Base-by-base conservation (phyloP, 2,888 invertebrate species). In the Ephialtes manifestator region DNA sequence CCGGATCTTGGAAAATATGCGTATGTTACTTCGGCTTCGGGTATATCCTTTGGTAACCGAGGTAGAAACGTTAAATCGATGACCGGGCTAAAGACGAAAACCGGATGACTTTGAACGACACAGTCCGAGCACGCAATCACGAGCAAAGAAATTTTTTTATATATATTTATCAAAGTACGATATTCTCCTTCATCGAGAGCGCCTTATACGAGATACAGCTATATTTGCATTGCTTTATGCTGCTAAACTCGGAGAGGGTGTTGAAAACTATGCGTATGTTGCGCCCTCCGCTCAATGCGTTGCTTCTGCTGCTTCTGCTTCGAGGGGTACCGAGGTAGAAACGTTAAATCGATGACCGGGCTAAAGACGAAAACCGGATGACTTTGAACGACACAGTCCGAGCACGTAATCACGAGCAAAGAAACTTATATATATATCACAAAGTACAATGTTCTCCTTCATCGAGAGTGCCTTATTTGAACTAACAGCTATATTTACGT, bases 191-290 rank as follows among this genome's bases (percentile, higher is more conserved):
- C 48, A 48, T 75, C 18, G 81, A 83, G 86, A 88, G 85, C 74
- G 82, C 81, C 87, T 87, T 87, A 83, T 85, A 92, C 91, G 91
- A 90, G 89, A 91, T 92, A 43, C 39, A 39, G 63, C 63, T 65
- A 39, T 65, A 65, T 65, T 18, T 0, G 20, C 35, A 18, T 75
- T 79, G 79, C 65, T 78, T 71, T 82, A 63, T 82, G 71, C 72
- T 53, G 58, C 2, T n/a, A n/a, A 48, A 78, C 58, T 20, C 20
- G 53, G 39, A n/a, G n/a, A n/a, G n/a, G n/a, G n/a, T n/a, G n/a
- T n/a, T n/a, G 84, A 84, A 77, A 87, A 84, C 86, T 85, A 87
- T 87, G 82, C 87, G 77, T 78, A 48, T 20, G 24, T 51, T 20
- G 76, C 51, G 20, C 70, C 51, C 63, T 63, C 39, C 39, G 18